These are phyloP conservation scores for Schizopygopsis malacanthus DNA, from an alignment of 2,797 vertebrate species.

Conservation along the genomic window DNA sequence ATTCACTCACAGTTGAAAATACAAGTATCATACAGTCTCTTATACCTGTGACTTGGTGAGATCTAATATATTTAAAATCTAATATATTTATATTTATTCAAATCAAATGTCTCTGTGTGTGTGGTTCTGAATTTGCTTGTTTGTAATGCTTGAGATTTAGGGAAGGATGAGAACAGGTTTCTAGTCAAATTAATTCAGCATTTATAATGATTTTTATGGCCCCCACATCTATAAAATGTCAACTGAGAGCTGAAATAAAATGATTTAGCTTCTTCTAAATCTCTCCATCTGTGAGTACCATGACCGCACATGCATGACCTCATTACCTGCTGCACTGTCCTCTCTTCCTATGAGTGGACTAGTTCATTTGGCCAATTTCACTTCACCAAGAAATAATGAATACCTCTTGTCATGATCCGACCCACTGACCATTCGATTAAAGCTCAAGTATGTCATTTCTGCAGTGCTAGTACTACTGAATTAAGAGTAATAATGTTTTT, in stretches of 20 bases:
- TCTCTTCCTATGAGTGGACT: slow-evolving; percentile 1
- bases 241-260: slow-evolving; percentile 19
- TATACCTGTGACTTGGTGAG: neutral
- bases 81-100: neutral
- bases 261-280: slow-evolving; percentile 12
- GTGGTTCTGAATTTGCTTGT: neutral
- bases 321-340: slow-evolving; percentile 31
- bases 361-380: slow-evolving; percentile 12
- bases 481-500: neutral
- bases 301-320: slow-evolving; percentile 15
- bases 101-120: neutral
- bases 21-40: slow-evolving; percentile 6
- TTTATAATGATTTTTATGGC: neutral
- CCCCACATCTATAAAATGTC: neutral
- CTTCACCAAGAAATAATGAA: slow-evolving; percentile 31
- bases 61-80: neutral
- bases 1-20: neutral
- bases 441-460: slow-evolving; percentile 1
- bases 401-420: neutral
- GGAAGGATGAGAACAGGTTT: neutral
- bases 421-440: neutral
- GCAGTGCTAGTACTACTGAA: neutral
- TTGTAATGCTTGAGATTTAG: neutral
- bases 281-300: neutral
- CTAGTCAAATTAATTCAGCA: neutral